Base-by-base conservation (phyloP, 2,113 vertebrate genomes). In the Leptobrachium ailaonicum region DNA sequence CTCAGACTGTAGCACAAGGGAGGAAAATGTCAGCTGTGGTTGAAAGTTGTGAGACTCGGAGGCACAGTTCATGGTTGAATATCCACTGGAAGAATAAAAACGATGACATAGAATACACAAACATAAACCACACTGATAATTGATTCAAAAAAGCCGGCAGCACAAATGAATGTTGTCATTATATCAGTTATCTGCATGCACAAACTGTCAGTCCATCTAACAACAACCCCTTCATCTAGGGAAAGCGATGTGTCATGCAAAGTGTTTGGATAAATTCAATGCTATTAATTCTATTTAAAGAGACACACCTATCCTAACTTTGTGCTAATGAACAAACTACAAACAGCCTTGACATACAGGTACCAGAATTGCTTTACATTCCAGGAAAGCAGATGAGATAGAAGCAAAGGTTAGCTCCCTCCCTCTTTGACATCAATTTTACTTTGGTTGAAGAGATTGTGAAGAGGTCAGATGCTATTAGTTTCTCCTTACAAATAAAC, bases 71-170 rank as follows among this genome's bases (percentile, higher is more conserved):
- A 80, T 74, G 79, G 63, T 68, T 74, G 64, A 80, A 56, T 80
- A 80, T 80, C 42, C 60, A 68, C 8, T 80, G 79, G 71, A 80
- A 67, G 71, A n/a, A 73, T 10, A 80, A 75, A 80, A 43, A 60
- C n/a, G 41, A 14, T 73, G 70, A 74, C 63, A 80, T 50, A n/a
- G 58, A 78, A 70, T 44, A 41, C 14, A 10, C 40, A 44, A 9
- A 20, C 41, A 44, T 67, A 47, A 45, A 80, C 32, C 43, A 45
- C 71, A 3, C n/a, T 68, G 71, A 69, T 80, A 80, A 80, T 41
- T 45, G 71, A 80, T 47, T 74, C 42, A 67, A 62, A 14, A 66
- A 56, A 68, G 71, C 77, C 71, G 40, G 69, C 47, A 80, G 78
- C 62, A 56, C n/a, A 45, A 80, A 44, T 67, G 70, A 56, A 73